Base-by-base conservation (phyloP, 2,888 invertebrate genomes). In the Eupeodes luniger region DNA sequence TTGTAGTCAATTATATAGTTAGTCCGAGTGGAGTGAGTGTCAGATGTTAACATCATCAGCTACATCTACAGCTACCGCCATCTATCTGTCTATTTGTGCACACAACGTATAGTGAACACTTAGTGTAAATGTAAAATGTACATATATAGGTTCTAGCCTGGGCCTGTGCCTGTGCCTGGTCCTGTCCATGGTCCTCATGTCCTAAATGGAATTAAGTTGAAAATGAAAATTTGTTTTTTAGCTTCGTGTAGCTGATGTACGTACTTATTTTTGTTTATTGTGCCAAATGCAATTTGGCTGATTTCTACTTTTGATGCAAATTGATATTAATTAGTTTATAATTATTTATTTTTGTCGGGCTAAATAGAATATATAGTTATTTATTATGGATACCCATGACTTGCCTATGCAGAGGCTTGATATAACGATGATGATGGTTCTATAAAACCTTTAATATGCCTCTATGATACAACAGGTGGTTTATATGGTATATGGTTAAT, bases 291-390 rank as follows among this genome's bases (percentile, higher is more conserved):
- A 76, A 80, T 87, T 83, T 61, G 66, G 44, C 44, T 76, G 72
- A 76, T 83, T 80, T 66, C 66, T 83, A 53, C 53, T 74, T 72
- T 70, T 66, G 72, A 83, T 80, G 72, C 76, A 80, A 82, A 83
- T 87, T 76, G 64, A 83, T 87, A 80, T 80, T 77, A 83, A 87
- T 87, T 79, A 76, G 19, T 55, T 62, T 40, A 67, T 76, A 76
- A 76, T 72, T 79, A 66, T 66, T 59, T 72, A 55, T 55, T 70
- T 70, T 70, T 55, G 7, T 70, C 11, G 4, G 44, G 5, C 14
- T 14, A 10, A 27, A 66, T 66, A 14, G 12, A 66, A 47, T 1
- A 64, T 7, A 64, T 7, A 47, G 36, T 12, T 44, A 62, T 40
- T 16, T 14, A 44, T 44, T 44, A 5, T 62, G 1, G 5, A 9